A percentile compares a stretch with the other conserved stretches of the same genome.
Conservation (phyloP, 2,797 vertebrate species). For the Sebastes oblongus region DNA sequence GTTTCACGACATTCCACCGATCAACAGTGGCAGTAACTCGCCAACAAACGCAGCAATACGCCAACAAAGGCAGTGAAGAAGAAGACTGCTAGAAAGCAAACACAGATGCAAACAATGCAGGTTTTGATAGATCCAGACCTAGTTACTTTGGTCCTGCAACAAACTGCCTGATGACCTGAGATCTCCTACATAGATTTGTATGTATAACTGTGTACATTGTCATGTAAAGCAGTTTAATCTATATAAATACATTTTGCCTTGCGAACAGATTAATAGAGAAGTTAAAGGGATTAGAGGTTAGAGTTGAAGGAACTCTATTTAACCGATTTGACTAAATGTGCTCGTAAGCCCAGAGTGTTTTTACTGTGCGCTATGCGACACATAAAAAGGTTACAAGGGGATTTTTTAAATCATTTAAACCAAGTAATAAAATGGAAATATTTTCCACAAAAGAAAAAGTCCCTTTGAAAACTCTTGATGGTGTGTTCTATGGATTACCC, state of each 20-base stretch:
- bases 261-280: not conserved
- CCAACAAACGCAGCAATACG: not conserved
- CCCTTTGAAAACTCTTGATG: not conserved
- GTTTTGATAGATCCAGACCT: too few species aligned
- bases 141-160: too few species aligned
- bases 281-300: not conserved
- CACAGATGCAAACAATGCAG: not conserved
- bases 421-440: not conserved
- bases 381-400: slow-evolving; percentile 15
- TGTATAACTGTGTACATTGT: not conserved
- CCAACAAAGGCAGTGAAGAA: not conserved
- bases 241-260: not conserved
- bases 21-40: not conserved
- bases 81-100: not conserved
- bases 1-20: not conserved
- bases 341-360: not conserved
- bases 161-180: too few species aligned
- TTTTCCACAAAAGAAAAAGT: not conserved
- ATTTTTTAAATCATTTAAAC: slow-evolving; percentile 10
- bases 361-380: not conserved
- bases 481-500: not conserved
- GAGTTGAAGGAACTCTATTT: not conserved
- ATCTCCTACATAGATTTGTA: too few species aligned
- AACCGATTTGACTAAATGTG: not conserved
- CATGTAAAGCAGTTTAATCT: not conserved